These are phyloP conservation scores for Palaemon carinicauda DNA, from an alignment of 1,140 invertebrate genomes.

Conservation along the genomic window DNA sequence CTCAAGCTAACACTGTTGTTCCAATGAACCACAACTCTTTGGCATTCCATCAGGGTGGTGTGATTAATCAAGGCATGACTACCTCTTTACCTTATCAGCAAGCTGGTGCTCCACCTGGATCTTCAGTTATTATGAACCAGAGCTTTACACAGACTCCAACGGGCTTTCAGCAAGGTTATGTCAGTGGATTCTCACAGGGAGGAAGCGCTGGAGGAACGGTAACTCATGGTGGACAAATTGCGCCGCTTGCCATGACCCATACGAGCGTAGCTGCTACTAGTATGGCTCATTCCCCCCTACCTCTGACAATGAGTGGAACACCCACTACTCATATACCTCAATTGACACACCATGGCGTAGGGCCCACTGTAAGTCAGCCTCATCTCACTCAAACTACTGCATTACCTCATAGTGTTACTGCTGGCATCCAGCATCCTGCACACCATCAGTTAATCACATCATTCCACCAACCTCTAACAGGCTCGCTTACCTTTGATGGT, in stretches of 20 bases:
- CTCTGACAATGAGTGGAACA: slow-evolving; percentile 50
- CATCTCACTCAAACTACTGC: slow-evolving; percentile 23
- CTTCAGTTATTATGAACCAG: slow-evolving; percentile 60
- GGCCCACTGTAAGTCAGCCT: slow-evolving; percentile 25
- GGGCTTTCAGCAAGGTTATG: slow-evolving; percentile 55
- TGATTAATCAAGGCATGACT: slow-evolving; percentile 55
- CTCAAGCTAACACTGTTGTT: slow-evolving; percentile 53
- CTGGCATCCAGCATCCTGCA: slow-evolving; percentile 31
- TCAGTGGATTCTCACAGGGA: slow-evolving; percentile 18
- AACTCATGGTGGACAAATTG: slow-evolving; percentile 47
- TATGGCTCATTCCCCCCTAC: slow-evolving; percentile 53
- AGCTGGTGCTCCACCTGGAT: slow-evolving; percentile 34
- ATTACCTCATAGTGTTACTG: slow-evolving; percentile 33
- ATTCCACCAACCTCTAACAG: slow-evolving; percentile 44
- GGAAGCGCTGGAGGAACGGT: slow-evolving; percentile 31
- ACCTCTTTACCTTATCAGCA: slow-evolving; percentile 57
- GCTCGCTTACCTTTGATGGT: slow-evolving; percentile 46
- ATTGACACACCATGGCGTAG: slow-evolving; percentile 29
- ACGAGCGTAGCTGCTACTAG: slow-evolving; percentile 46
- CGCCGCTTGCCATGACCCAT: slow-evolving; percentile 51
- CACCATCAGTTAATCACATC: slow-evolving; percentile 49
- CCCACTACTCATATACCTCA: slow-evolving; percentile 40
- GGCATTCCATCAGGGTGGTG: slow-evolving; percentile 54
- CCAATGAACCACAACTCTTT: slow-evolving; percentile 52
- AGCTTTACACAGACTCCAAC: slow-evolving; percentile 54